phyloP scores from a whole-genome alignment of 2,888 invertebrate species.

The Lithophane leautieri region DNA sequence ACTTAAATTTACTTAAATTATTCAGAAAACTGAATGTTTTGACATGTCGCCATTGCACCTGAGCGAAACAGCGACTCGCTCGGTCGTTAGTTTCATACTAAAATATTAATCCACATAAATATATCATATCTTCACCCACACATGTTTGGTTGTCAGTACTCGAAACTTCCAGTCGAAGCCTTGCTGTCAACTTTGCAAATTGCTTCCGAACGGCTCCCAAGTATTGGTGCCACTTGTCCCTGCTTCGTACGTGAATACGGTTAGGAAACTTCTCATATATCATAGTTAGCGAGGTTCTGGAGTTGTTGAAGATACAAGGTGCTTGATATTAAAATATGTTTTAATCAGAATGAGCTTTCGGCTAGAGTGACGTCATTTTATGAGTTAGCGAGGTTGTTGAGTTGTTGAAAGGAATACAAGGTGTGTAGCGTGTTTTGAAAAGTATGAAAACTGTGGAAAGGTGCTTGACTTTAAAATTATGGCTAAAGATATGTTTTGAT shows the following conservation, averaged over 20 bases:
- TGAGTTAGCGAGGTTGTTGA: slow-evolving; percentile 5
- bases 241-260: slow-evolving; percentile 20
- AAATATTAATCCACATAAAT: too few species aligned
- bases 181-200: slow-evolving; percentile 51
- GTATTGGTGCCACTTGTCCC: slow-evolving; percentile 39
- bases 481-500: neutral
- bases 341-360: too few species aligned
- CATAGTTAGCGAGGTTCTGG: slow-evolving; percentile 11
- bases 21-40: neutral
- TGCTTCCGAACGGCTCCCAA: slow-evolving; percentile 40
- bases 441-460: neutral
- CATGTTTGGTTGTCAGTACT: slow-evolving; percentile 21
- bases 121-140: neutral
- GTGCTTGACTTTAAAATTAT: neutral
- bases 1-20: too few species aligned
- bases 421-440: neutral
- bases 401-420: neutral
- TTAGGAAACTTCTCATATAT: slow-evolving; percentile 41
- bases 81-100: neutral
- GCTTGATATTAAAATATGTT: too few species aligned
- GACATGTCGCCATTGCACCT: neutral
- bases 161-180: slow-evolving; percentile 30
- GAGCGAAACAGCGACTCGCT: neutral
- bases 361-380: too few species aligned
- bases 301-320: neutral